phyloP scores from a whole-genome alignment of 2,797 vertebrate genomes.

The Platalea minor region DNA sequence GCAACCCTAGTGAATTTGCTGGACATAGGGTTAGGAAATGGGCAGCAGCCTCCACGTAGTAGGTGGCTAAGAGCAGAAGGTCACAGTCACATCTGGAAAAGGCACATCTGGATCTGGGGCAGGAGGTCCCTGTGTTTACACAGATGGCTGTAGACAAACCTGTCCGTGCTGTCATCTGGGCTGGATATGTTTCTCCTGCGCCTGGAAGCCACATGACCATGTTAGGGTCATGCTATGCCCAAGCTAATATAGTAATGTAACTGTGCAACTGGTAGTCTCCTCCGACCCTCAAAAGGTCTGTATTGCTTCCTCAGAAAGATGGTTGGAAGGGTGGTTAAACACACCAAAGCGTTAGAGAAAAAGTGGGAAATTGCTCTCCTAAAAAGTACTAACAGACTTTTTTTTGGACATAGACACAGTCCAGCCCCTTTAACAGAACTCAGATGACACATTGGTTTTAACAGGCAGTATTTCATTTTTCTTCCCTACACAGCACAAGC shows the following conservation, averaged over 20 bases:
- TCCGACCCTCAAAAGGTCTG: not conserved
- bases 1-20: not conserved
- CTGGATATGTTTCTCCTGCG: not conserved
- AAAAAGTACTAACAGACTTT: not conserved
- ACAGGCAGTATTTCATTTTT: not conserved
- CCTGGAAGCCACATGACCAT: not conserved
- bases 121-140: not conserved
- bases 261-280: not conserved
- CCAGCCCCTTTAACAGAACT: not conserved
- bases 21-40: not conserved
- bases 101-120: not conserved
- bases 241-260: not conserved
- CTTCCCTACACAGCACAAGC: not conserved
- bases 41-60: not conserved
- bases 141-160: slow-evolving; percentile 13
- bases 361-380: not conserved
- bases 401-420: not conserved
- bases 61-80: not conserved
- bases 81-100: slow-evolving; percentile 28
- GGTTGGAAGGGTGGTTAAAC: not conserved
- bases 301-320: not conserved
- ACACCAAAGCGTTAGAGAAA: not conserved
- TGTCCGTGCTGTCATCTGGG: slow-evolving; percentile 2
- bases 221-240: not conserved
- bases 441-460: not conserved